Conservation (phyloP, 2,888 invertebrate genomes). For the Thumatha senex region DNA sequence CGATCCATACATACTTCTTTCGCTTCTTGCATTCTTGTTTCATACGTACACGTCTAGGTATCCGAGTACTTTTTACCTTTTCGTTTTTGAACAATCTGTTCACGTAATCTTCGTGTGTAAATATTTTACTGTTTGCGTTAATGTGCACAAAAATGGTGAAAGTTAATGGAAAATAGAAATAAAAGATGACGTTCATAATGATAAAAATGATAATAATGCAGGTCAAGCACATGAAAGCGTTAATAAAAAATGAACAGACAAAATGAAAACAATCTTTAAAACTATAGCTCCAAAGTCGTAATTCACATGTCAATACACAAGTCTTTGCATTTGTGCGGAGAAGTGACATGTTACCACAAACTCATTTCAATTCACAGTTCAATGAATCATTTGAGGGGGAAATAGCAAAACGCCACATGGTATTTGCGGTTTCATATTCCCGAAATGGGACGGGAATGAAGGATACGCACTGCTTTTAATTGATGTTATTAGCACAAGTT, state of each 20-base stretch:
- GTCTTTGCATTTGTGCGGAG: conserved; percentile 8
- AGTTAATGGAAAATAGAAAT: neutral
- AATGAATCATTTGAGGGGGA: conserved; percentile 15
- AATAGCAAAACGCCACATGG: neutral
- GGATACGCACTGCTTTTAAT: neutral
- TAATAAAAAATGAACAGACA: neutral
- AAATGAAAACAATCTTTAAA: neutral
- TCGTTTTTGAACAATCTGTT: too few species aligned
- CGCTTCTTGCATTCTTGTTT: too few species aligned
- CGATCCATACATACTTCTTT: too few species aligned
- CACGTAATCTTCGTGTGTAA: too few species aligned
- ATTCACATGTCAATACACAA: conserved; percentile 1
- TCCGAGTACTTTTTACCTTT: too few species aligned
- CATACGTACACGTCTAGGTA: too few species aligned
- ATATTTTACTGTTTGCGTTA: too few species aligned
- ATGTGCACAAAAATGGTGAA: neutral
- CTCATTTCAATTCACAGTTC: conserved; percentile 9
- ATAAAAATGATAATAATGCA: neutral
- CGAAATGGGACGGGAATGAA: neutral
- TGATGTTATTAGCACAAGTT: neutral
- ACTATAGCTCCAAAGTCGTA: neutral
- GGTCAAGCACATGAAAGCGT: neutral
- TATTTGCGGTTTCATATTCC: conserved; percentile 6
- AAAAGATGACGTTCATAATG: neutral
- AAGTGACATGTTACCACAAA: conserved; percentile 20